Percentiles rank a stretch among this genome's conserved stretches.
Conservation (phyloP, 2,888 invertebrate species). For the Dasypogon diadema region DNA sequence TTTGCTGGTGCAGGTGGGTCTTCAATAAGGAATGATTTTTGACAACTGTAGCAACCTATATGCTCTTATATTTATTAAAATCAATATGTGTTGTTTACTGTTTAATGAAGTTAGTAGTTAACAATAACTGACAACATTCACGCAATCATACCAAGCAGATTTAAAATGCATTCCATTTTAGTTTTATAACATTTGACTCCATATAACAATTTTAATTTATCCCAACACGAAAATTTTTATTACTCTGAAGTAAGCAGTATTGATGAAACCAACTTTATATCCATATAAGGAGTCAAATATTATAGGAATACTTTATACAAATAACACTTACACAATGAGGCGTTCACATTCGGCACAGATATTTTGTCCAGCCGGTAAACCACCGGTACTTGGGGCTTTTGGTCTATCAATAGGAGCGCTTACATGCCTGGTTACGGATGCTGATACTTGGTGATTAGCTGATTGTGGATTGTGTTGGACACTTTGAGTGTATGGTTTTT, state of each 20-base stretch:
- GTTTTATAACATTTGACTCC: too few species aligned
- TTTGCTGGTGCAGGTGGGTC: constrained; percentile 66
- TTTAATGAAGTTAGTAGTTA: neutral
- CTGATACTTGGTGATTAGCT: constrained; percentile 56
- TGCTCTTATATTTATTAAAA: neutral
- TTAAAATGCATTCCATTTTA: neutral
- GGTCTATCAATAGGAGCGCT: constrained; percentile 79
- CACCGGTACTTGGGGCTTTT: constrained; percentile 76
- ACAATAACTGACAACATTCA: neutral
- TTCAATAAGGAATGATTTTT: constrained; percentile 54
- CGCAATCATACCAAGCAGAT: neutral
- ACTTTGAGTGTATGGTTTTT: constrained; percentile 23
- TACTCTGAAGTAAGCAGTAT: too few species aligned
- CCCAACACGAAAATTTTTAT: too few species aligned
- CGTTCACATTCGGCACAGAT: constrained; percentile 98
- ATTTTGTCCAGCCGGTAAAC: constrained; percentile 88
- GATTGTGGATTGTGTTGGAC: constrained; percentile 60
- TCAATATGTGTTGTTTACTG: neutral
- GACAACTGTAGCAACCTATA: neutral
- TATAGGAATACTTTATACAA: too few species aligned
- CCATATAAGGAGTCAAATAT: too few species aligned
- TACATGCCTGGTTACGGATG: constrained; percentile 73
- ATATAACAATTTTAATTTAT: too few species aligned
- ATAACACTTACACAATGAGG: constrained; percentile 93
- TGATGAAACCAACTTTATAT: too few species aligned